These are phyloP conservation scores for Pilophorus perplexus DNA, from an alignment of 2,888 invertebrate species.

Conservation along the genomic window DNA sequence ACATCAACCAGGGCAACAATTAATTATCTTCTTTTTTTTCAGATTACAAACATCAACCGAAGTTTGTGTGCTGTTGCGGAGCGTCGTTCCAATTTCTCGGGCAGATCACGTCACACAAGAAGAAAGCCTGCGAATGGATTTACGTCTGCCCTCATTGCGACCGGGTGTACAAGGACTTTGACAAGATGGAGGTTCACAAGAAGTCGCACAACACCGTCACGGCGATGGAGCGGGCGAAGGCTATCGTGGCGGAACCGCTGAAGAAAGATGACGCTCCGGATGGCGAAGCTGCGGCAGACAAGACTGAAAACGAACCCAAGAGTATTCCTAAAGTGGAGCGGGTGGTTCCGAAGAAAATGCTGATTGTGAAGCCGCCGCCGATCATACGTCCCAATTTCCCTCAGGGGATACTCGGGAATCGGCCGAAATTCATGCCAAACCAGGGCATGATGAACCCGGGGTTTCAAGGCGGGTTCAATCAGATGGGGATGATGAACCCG, in stretches of 20 bases:
- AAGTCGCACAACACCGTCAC: background rate
- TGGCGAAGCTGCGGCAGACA: background rate
- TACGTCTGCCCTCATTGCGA: conserved; percentile 31
- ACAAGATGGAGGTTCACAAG: conserved; percentile 13
- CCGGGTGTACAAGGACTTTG: conserved; percentile 20
- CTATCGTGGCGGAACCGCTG: background rate
- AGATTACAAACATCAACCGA: conserved; percentile 21
- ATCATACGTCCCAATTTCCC: background rate
- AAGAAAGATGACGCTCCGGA: background rate
- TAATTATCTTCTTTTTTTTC: conserved; percentile 5
- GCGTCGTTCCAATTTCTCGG: conserved; percentile 28
- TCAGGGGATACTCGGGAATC: background rate
- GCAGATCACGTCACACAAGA: conserved; percentile 31
- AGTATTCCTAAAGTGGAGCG: background rate
- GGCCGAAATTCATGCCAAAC: conserved; percentile 1
- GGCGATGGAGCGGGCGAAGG: background rate
- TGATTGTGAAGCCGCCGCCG: background rate
- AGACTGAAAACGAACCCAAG: background rate
- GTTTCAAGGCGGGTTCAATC: background rate
- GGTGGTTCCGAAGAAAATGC: background rate
- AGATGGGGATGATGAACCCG: background rate
- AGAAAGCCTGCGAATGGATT: conserved; percentile 26
- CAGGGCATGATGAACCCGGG: background rate
- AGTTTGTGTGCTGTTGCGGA: conserved; percentile 27
- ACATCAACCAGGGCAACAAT: too few species aligned